A percentile compares a stretch with the other conserved stretches of the same genome.
Evolutionary conservation across 2,113 vertebrate species (phyloP).

Genomic region (Platysternon megacephalum): DNA sequence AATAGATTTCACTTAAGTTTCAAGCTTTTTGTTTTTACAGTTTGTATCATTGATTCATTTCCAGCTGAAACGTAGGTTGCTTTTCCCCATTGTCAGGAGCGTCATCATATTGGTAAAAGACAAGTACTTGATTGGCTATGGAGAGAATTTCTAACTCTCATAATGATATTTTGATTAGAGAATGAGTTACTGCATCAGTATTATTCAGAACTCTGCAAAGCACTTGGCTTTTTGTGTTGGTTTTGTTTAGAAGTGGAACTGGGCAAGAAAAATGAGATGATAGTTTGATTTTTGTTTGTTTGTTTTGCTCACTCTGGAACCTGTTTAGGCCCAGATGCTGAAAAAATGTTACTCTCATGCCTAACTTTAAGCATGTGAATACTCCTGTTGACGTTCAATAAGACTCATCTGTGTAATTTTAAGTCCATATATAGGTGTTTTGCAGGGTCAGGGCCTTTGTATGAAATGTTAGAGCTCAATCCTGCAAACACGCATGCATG

Average conservation of each 20-base stretch:
- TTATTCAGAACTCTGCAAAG: slow-evolving; percentile 71
- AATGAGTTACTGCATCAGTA: slow-evolving; percentile 76
- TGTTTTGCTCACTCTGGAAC: neutral
- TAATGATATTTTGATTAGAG: slow-evolving; percentile 76
- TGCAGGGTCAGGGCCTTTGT: neutral
- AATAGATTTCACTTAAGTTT: neutral
- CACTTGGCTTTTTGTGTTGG: slow-evolving; percentile 65
- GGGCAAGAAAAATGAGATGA: slow-evolving; percentile 29
- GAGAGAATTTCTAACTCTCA: slow-evolving; percentile 17
- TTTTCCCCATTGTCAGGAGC: neutral
- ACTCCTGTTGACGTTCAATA: neutral
- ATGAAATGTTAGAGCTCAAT: neutral
- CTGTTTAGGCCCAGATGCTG: neutral
- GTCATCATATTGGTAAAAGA: neutral
- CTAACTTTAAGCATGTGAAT: neutral
- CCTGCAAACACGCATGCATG: neutral
- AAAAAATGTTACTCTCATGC: neutral
- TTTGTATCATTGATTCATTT: slow-evolving; percentile 10
- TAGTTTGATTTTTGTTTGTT: neutral
- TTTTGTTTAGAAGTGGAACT: slow-evolving; percentile 65
- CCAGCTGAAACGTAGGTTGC: neutral
- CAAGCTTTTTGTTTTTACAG: neutral
- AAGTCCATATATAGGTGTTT: neutral
- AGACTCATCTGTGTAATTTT: neutral
- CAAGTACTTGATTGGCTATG: neutral